Evolutionary conservation across 2,113 vertebrate genomes (phyloP).

Genomic region (Varanus komodoensis): DNA sequence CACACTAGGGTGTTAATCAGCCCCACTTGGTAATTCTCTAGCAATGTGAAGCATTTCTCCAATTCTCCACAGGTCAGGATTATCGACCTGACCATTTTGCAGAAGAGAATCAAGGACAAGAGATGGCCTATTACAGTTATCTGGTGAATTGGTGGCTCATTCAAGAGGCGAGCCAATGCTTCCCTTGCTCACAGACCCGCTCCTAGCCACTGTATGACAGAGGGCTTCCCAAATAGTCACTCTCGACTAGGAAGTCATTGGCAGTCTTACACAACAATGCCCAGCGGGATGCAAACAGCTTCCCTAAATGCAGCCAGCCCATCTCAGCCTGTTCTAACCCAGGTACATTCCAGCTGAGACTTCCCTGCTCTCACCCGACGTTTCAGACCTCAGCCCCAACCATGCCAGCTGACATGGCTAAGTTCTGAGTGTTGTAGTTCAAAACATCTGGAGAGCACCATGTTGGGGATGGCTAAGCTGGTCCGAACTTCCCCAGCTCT

Average conservation of each 20-base stretch:
- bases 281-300: no score
- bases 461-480: no score
- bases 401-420: no score
- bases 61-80: background rate
- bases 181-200: background rate
- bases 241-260: no score
- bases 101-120: background rate
- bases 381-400: no score
- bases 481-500: background rate
- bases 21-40: background rate
- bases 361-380: no score
- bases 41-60: no score
- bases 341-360: no score
- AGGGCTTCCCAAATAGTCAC: no score
- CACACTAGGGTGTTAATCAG: background rate
- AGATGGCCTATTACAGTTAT: background rate
- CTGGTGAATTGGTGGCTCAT: background rate
- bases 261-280: no score
- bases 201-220: background rate
- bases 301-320: background rate
- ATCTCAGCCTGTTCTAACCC: background rate
- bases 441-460: no score
- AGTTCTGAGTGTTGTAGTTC: no score
- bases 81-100: background rate
- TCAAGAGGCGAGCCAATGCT: background rate